Percentiles rank a stretch among this genome's conserved stretches.
Conservation (phyloP, 2,888 invertebrate genomes). For the Sarcophaga variegata region DNA sequence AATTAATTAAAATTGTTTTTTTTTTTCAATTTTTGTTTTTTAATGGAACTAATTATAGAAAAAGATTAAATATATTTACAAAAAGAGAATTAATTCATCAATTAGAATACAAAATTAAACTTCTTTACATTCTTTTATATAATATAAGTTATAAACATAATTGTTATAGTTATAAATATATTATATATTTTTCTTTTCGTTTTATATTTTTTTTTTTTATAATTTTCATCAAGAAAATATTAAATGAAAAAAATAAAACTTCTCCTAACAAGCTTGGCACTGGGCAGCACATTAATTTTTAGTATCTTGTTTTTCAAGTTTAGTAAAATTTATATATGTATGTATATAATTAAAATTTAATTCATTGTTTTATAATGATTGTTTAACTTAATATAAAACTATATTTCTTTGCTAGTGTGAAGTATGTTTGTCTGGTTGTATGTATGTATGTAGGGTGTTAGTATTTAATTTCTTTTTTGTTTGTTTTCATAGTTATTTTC, state of each 20-base stretch:
- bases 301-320: slow-evolving; percentile 1
- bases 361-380: slow-evolving; percentile 45
- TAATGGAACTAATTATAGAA: slow-evolving; percentile 50
- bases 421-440: no score
- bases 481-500: no score
- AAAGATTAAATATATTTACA: slow-evolving; percentile 64
- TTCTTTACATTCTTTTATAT: slow-evolving; percentile 52
- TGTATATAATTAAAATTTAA: slow-evolving; percentile 44
- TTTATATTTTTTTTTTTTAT: slow-evolving; percentile 22
- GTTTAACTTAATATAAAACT: no score
- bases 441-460: no score
- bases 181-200: slow-evolving; percentile 5
- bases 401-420: no score
- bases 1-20: slow-evolving; percentile 51
- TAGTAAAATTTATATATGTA: slow-evolving; percentile 4
- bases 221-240: slow-evolving; percentile 44
- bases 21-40: slow-evolving; percentile 22
- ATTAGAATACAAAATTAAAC: slow-evolving; percentile 30
- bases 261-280: slow-evolving; percentile 65
- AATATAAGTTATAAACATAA: slow-evolving; percentile 11
- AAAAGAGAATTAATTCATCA: slow-evolving; percentile 56
- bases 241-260: slow-evolving; percentile 33
- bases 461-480: no score
- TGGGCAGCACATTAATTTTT: slow-evolving; percentile 59
- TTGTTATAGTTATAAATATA: slow-evolving; percentile 22